Percentiles rank a stretch among this genome's conserved stretches.
Evolutionary conservation across 2,888 invertebrate genomes (phyloP).

Genomic region (Ligdia adustata): DNA sequence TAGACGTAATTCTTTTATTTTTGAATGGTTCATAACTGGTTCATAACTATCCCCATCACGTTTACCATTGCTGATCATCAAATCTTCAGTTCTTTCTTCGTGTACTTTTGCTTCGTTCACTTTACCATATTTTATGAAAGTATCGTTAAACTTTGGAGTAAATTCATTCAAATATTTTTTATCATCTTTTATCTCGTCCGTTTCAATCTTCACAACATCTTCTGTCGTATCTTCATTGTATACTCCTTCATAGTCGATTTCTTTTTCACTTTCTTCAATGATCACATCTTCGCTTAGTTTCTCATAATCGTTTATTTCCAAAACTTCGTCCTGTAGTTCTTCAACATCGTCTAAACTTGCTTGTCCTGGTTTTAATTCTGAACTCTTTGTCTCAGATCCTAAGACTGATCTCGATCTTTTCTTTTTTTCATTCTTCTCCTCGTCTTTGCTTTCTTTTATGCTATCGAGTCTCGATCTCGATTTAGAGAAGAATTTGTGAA

Average conservation of each 20-base stretch:
- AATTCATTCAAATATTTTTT: not conserved
- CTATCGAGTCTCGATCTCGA: slow-evolving; percentile 75
- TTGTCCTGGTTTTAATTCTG: slow-evolving; percentile 59
- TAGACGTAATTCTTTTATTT: not conserved
- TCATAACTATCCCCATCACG: no score
- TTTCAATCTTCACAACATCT: slow-evolving; percentile 28
- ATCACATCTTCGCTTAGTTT: slow-evolving; percentile 15
- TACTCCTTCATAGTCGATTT: slow-evolving; percentile 29
- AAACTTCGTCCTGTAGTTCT: slow-evolving; percentile 65
- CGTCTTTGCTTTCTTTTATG: slow-evolving; percentile 73
- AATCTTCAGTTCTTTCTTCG: slow-evolving; percentile 10
- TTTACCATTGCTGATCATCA: not conserved
- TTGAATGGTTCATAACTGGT: not conserved
- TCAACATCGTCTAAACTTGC: slow-evolving; percentile 76
- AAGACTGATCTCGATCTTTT: slow-evolving; percentile 19
- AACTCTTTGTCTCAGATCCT: slow-evolving; percentile 35
- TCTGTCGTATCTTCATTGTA: slow-evolving; percentile 25
- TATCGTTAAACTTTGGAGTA: not conserved
- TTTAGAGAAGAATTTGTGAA: slow-evolving; percentile 73
- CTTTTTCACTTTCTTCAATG: slow-evolving; percentile 39
- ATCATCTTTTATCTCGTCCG: slow-evolving; percentile 3
- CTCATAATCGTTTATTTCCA: slow-evolving; percentile 15
- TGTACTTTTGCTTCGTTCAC: not conserved
- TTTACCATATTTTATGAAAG: slow-evolving; percentile 8
- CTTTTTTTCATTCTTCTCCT: slow-evolving; percentile 36